These are phyloP conservation scores for Poecilia velifera DNA, from an alignment of 2,797 vertebrate genomes.

Conservation along the genomic window DNA sequence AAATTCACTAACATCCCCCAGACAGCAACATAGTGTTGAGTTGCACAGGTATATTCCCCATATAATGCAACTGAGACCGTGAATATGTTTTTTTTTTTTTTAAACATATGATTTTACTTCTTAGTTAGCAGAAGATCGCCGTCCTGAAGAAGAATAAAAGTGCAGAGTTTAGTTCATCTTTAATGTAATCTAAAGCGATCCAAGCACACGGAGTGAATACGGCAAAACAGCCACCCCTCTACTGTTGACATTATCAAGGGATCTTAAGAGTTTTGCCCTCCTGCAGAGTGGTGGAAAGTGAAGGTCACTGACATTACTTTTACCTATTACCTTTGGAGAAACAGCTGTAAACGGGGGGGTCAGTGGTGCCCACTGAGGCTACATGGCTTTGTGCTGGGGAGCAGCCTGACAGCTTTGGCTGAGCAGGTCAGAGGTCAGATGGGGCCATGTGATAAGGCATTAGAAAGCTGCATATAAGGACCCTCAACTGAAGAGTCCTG, in stretches of 20 bases:
- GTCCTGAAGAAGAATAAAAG: conserved; percentile 6
- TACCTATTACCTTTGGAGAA: conserved; percentile 78
- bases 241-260: conserved; percentile 71
- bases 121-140: conserved; percentile 10
- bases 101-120: conserved; percentile 22
- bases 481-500: conserved; percentile 65
- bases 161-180: conserved; percentile 9
- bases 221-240: conserved; percentile 55
- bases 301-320: conserved; percentile 80
- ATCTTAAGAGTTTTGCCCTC: conserved; percentile 79
- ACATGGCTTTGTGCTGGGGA: conserved; percentile 66
- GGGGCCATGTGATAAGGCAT: conserved; percentile 79
- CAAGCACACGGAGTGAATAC: conserved; percentile 38
- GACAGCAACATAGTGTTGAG: conserved; percentile 5
- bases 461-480: conserved; percentile 64
- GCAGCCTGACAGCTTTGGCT: conserved; percentile 66
- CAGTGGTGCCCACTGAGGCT: conserved; percentile 71
- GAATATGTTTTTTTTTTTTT: conserved; percentile 31
- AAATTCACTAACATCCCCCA: conserved; percentile 62
- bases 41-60: conserved; percentile 44
- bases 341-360: conserved; percentile 49
- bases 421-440: conserved; percentile 74
- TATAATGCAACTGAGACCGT: conserved; percentile 27
- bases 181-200: conserved; percentile 22
- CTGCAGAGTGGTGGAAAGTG: conserved; percentile 69